These are phyloP conservation scores for Bufotes viridis DNA, from an alignment of 2,797 vertebrate genomes.

Conservation along the genomic window DNA sequence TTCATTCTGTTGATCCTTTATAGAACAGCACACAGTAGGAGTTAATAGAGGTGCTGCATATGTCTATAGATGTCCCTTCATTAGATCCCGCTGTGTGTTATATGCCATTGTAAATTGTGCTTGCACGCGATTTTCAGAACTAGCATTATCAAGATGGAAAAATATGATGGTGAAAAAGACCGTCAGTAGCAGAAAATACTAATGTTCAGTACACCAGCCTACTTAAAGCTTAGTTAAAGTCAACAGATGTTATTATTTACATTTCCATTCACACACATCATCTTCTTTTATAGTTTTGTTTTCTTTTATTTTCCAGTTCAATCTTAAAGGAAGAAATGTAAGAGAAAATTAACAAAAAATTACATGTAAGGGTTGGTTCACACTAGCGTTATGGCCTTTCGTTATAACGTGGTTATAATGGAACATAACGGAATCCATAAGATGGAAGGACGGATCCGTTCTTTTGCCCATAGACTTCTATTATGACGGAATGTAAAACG, in stretches of 20 bases:
- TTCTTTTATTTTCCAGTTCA: too few species aligned
- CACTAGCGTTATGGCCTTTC: too few species aligned
- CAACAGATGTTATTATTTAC: neutral
- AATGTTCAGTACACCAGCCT: neutral
- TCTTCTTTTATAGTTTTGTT: too few species aligned
- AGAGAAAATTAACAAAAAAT: too few species aligned
- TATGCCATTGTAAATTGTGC: constrained; percentile 55
- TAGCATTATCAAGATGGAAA: constrained; percentile 56
- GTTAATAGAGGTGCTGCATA: constrained; percentile 40
- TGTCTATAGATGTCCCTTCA: constrained; percentile 37
- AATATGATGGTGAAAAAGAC: constrained; percentile 46
- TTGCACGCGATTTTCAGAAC: constrained; percentile 54
- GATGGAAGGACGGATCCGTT: too few species aligned
- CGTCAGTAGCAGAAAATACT: constrained; percentile 19
- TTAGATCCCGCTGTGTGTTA: constrained; percentile 53
- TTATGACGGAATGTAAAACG: too few species aligned
- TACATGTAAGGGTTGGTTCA: too few species aligned
- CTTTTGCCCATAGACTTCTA: too few species aligned
- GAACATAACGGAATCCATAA: too few species aligned
- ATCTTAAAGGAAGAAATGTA: too few species aligned
- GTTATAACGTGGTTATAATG: too few species aligned
- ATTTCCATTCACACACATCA: too few species aligned
- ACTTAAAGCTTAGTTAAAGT: neutral
- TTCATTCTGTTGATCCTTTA: constrained; percentile 36
- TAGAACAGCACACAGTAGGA: constrained; percentile 37